Evolutionary conservation across 1,140 invertebrate species (phyloP).

Genomic region (Acyrthosiphon pisum): DNA sequence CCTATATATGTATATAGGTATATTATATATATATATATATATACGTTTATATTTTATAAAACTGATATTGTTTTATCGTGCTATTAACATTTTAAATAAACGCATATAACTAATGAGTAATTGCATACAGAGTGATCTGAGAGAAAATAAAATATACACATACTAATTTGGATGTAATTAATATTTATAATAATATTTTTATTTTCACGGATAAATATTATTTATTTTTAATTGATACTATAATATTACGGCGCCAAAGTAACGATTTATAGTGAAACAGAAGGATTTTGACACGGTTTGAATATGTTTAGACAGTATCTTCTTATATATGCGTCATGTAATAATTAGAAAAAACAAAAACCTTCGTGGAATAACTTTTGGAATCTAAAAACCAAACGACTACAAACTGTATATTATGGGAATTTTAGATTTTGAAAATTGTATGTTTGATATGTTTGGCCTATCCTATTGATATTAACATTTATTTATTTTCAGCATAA

Average conservation of each 20-base stretch:
- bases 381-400: background rate
- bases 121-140: background rate
- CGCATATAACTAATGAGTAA: background rate
- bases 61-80: background rate
- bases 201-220: background rate
- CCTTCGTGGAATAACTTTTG: background rate
- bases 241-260: no score
- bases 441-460: background rate
- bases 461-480: background rate
- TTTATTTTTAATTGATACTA: background rate
- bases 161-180: background rate
- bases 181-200: background rate
- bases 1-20: no score
- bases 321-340: no score
- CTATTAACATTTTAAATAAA: background rate
- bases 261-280: background rate
- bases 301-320: background rate
- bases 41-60: background rate
- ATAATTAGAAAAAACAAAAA: background rate
- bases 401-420: background rate
- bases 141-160: background rate
- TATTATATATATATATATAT: no score
- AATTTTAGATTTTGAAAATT: background rate
- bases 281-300: background rate
- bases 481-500: background rate